Evolutionary conservation across 2,113 vertebrate genomes (phyloP).

Genomic region (Leucoraja erinaceus): DNA sequence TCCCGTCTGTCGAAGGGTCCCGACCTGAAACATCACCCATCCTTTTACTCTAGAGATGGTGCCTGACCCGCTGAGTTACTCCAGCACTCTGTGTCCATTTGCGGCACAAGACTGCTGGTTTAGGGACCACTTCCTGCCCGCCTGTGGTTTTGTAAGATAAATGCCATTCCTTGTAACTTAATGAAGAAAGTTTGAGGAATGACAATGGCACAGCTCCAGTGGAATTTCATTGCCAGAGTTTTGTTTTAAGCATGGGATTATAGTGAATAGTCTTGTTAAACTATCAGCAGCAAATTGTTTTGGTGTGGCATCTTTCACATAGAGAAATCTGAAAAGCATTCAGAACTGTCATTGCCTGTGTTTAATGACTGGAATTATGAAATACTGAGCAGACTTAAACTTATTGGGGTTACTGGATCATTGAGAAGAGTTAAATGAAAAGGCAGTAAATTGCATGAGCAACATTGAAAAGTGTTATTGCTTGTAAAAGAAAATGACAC

Average conservation of each 20-base stretch:
- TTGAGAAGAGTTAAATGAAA: background rate
- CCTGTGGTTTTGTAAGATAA: background rate
- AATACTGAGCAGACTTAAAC: background rate
- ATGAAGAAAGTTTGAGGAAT: background rate
- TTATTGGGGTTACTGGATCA: background rate
- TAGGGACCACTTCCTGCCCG: background rate
- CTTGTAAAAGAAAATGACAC: background rate
- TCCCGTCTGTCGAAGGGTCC: too few relatives aligned
- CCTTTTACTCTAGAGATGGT: too few relatives aligned
- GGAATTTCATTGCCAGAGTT: background rate
- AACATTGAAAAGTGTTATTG: background rate
- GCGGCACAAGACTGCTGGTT: background rate
- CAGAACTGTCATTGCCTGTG: background rate
- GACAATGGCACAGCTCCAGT: background rate
- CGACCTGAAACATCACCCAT: too few relatives aligned
- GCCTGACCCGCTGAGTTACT: too few relatives aligned
- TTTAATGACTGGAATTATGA: background rate
- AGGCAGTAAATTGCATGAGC: background rate
- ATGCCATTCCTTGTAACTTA: background rate
- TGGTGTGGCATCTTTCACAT: background rate
- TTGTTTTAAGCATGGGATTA: background rate
- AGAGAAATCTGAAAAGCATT: background rate
- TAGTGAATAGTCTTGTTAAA: background rate
- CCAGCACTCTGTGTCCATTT: too few relatives aligned
- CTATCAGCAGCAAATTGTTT: background rate